Base-by-base conservation (phyloP, 2,113 vertebrate species). In the Anser brachyrhynchus region DNA sequence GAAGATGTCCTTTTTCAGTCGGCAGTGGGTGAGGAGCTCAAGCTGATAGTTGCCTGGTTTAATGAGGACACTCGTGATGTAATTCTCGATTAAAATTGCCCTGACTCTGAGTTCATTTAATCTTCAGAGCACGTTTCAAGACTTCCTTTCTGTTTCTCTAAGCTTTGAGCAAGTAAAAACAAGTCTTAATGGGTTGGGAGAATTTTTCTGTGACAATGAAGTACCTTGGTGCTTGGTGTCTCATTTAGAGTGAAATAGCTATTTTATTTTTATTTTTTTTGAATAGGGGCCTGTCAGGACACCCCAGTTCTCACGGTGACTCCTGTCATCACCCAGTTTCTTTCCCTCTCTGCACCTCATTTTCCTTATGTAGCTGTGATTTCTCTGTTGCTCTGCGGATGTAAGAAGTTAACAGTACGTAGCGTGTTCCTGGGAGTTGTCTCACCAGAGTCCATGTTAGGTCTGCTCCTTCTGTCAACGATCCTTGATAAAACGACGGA, bases 261-360 rank as follows among this genome's bases (percentile, higher is more conserved):
- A 43, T 59, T 29, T 65, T 28, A 29, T 65, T 41, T 41, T 13
- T 11, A 11, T 41, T 8, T 29, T 41, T 41, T 17, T 8, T 15
- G 58, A 23, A 4, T 29, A 7, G 0, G 2, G 41, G 22, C 10
- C 29, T 10, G 57, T 9, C 35, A 6, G 57, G 55, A 52, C 35
- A 13, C 51, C 87, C 29, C 64, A 0, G 5, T 15, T 23, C 72
- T 51, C n/a, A 13, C 25, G 4, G 21, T 7, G 31, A 20, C 83
- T 79, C 4, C 2, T 35, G 16, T 3, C 44, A 31, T 33, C 2
- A 0, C 70, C 10, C 31, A 5, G 0, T 54, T 33, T 13, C 65
- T 37, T 75, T 37, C 58, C 31, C 25, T 58, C 46, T n/a, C 33
- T 52, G 29, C n/a, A 8, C 33, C 87, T 39, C 1, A 0, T 33